Evolutionary conservation across 2,113 vertebrate species (phyloP), one percentile per base, ranked within the genome.

Genomic region (Xiphophorus hellerii): DNA sequence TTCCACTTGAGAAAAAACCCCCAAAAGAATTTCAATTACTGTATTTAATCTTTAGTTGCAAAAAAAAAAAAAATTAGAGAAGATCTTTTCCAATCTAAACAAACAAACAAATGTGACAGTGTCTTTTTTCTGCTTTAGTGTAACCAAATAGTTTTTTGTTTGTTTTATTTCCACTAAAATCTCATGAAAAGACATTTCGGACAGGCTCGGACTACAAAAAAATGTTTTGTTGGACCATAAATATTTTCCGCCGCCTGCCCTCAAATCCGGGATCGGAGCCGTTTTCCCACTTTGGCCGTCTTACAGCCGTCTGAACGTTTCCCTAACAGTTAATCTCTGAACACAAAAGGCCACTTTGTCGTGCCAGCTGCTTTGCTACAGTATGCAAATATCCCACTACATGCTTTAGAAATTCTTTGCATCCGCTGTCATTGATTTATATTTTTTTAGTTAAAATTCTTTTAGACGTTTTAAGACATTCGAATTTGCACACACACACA

Each of bases 341-440:
- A 62, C 86, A 92, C 90, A 93, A 93, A 90, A 92, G 90, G 71
- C 25, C 84, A 89, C 90, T 89, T 91, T 93, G 90, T 93, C 87
- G 77, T 77, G 83, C 88, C 87, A 87, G 87, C 90, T 91, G 89
- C 88, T 91, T 85, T 89, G 85, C 75, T 62, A 77, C 83, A 86
- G 90, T 87, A 91, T 92, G 90, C 87, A 89, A 93, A 91, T 91
- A 84, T 87, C 58, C 87, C 69, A 85, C 84, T 80, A 85, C 70
- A 73, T 77, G 73, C 85, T 87, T 82, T 81, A 51, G 64, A 48
- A 84, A 76, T 74, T 70, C 35, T 86, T 65, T 66, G 35, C 62
- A 64, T 70, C 61, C 1, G 29, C 44, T 44, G 8, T 39, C 42
- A 27, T 14, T 15, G 2, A 28, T 3, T 60, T 80, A 85, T 67